Conservation (phyloP, 2,888 invertebrate genomes). For the Endotricha flammealis region DNA sequence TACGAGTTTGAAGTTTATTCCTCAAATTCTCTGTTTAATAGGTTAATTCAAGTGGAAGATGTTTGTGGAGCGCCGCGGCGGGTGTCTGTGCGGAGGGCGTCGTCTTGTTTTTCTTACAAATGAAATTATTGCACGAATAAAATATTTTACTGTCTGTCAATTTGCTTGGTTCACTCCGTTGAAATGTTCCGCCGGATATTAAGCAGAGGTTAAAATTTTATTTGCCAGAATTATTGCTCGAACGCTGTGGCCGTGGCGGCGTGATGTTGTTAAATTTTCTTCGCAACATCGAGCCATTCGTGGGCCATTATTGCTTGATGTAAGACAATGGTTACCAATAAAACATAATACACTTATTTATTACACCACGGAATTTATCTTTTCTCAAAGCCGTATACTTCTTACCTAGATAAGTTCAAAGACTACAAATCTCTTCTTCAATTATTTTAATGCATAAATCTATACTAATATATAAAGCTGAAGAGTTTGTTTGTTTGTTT, state of each 20-base stretch:
- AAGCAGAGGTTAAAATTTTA: slow-evolving; percentile 77
- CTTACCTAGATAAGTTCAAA: no score
- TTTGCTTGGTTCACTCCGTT: slow-evolving; percentile 55
- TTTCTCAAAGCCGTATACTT: no score
- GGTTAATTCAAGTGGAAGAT: slow-evolving; percentile 72
- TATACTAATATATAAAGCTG: no score
- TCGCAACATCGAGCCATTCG: slow-evolving; percentile 44
- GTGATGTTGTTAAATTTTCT: slow-evolving; percentile 55
- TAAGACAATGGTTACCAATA: slow-evolving; percentile 65
- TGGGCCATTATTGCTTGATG: slow-evolving; percentile 55
- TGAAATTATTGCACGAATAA: slow-evolving; percentile 73
- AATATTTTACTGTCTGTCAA: slow-evolving; percentile 78
- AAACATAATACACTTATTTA: slow-evolving; percentile 60
- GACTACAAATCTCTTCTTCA: no score
- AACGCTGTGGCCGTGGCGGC: slow-evolving; percentile 42
- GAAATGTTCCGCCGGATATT: slow-evolving; percentile 64
- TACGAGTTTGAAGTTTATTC: slow-evolving; percentile 57
- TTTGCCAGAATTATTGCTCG: slow-evolving; percentile 62
- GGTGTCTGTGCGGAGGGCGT: slow-evolving; percentile 19
- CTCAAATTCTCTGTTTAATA: slow-evolving; percentile 62
- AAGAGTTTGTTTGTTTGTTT: no score
- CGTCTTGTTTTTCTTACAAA: slow-evolving; percentile 71
- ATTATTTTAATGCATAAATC: no score
- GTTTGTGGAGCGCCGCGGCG: slow-evolving; percentile 48
- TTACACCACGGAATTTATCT: slow-evolving; percentile 37